Base-by-base conservation (phyloP, 2,797 vertebrate species). In the Pipistrellus pipistrellus region DNA sequence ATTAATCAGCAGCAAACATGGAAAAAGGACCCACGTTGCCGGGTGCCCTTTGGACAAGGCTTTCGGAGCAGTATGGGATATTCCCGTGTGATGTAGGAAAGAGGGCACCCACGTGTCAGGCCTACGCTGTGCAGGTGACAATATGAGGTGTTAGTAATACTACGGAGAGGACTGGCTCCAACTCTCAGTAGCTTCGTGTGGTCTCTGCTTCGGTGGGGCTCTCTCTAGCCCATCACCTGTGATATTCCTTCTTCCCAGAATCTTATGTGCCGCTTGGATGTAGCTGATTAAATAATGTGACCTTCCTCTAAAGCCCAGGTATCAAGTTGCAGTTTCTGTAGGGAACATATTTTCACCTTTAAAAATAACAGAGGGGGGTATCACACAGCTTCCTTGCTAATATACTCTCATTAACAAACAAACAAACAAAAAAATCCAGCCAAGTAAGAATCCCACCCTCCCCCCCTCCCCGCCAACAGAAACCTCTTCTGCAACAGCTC, bases 181-280 rank as follows among this genome's bases (percentile, higher is more conserved):
- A 3, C n/a, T 27, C 48, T 41, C 27, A 23, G 4, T 6, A 44
- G 66, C 21, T 4, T 48, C 23, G 12, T 1, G 2, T 57, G n/a
- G 27, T 86, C 71, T 80, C 46, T 48, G 8, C 44, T 8, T 38
- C 4, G 1, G 4, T 8, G 17, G 71, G 7, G 25, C 76, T 81
- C 32, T 25, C 9, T 30, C 10, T 83, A 51, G 23, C 20, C 66
- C 51, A 78, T 11, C 46, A 32, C 20, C 78, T 7, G 35, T 10
- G 48, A 25, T n/a, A 48, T n/a, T 64, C 44, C 53, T 95, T 85
- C 38, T 88, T 66, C 8, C 59, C 73, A 68, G 86, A 93, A 71
- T 53, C 25, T 5, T 64, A 93, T 81, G 76, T 48, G 55, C 38
- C 21, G 48, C 76, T 86, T 32, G 69, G 62, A 89, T 32, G 7